Percentiles rank a stretch among this genome's conserved stretches.
phyloP scores from a whole-genome alignment of 2,113 vertebrate genomes.

The Sturnus vulgaris region DNA sequence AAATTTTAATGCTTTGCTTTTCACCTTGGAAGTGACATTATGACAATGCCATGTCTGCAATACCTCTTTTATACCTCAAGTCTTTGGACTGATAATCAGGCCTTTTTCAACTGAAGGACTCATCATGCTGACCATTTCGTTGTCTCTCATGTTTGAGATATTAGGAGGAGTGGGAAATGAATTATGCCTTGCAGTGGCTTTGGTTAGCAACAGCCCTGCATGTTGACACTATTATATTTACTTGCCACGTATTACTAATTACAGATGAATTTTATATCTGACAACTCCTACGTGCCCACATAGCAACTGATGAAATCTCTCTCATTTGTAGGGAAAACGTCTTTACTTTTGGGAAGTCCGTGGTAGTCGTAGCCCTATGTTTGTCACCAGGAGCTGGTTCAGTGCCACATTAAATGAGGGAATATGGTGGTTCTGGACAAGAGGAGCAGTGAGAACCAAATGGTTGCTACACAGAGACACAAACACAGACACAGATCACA shows the following conservation, averaged over 20 bases:
- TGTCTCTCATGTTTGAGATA: not conserved
- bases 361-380: accelerated
- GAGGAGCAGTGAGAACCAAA: not conserved
- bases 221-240: not conserved
- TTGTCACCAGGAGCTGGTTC: not conserved
- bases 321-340: not conserved
- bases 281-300: not conserved
- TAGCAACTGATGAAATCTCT: not conserved
- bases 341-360: not conserved
- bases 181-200: not conserved
- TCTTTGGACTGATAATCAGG: not conserved
- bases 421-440: not conserved
- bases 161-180: not conserved
- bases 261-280: not conserved
- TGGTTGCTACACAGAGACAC: accelerated
- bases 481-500: accelerated
- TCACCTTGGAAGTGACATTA: not conserved
- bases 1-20: not conserved
- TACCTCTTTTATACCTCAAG: not conserved
- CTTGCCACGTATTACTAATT: not conserved
- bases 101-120: not conserved
- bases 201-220: not conserved
- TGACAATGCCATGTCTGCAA: not conserved
- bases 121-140: not conserved
- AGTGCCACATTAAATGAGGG: not conserved